Percentiles rank a stretch among this genome's conserved stretches.
phyloP scores from a whole-genome alignment of 2,113 vertebrate genomes.

The Strix uralensis region DNA sequence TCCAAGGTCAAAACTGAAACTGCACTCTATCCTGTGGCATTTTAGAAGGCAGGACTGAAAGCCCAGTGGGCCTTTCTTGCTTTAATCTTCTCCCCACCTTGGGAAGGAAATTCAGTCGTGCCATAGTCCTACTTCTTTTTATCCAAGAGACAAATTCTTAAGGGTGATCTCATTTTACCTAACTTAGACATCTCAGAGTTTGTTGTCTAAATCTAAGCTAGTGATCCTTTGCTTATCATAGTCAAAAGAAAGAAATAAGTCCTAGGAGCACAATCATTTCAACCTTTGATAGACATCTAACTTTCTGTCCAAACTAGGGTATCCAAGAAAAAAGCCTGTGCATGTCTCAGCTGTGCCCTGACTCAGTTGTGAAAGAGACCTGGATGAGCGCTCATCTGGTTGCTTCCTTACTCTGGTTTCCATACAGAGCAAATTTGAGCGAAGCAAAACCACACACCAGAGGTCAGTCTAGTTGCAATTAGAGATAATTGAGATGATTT shows the following conservation, averaged over 20 bases:
- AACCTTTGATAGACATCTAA: not conserved
- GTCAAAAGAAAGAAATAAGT: not conserved
- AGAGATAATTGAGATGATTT: not conserved
- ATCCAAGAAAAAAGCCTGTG: not conserved
- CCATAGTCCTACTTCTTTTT: not conserved
- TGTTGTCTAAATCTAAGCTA: not conserved
- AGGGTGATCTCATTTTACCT: not conserved
- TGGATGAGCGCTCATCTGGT: not conserved
- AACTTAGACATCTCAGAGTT: not conserved
- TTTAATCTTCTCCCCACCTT: not conserved
- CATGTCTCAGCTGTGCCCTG: not conserved
- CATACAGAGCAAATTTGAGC: not conserved
- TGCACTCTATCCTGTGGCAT: not conserved
- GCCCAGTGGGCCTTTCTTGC: not conserved
- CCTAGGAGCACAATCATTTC: not conserved
- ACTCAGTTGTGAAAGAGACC: not conserved
- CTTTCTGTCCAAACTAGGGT: not conserved
- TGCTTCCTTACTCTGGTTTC: not conserved
- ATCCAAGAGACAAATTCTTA: not conserved
- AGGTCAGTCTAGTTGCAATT: not conserved
- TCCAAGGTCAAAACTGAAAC: not conserved
- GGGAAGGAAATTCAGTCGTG: not conserved
- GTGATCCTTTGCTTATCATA: not conserved
- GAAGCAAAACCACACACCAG: not conserved
- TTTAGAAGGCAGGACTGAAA: not conserved